Evolutionary conservation across 2,113 vertebrate species (phyloP).

Genomic region (Anguilla japonica): DNA sequence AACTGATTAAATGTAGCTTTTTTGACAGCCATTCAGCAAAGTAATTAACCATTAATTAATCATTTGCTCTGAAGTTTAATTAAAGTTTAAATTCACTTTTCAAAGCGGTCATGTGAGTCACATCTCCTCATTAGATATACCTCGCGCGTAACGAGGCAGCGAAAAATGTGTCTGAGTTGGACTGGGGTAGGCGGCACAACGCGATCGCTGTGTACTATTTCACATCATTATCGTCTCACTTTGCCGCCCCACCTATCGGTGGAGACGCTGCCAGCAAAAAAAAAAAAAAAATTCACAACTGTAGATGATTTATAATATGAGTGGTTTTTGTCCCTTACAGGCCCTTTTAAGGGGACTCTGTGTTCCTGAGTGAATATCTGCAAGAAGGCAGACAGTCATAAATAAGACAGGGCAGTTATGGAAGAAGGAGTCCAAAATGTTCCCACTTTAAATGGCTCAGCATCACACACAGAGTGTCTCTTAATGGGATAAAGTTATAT

Average conservation of each 20-base stretch:
- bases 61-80: neutral
- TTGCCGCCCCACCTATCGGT: neutral
- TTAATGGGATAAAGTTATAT: neutral
- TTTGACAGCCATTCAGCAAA: neutral
- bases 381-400: neutral
- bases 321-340: neutral
- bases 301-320: neutral
- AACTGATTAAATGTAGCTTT: neutral
- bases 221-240: neutral
- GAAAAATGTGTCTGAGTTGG: too few species aligned
- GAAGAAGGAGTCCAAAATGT: neutral
- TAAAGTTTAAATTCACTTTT: neutral
- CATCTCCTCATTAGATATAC: conserved; percentile 6
- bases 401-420: neutral
- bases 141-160: neutral
- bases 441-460: neutral
- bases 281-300: neutral
- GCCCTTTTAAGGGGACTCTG: neutral
- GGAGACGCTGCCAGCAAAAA: neutral
- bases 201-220: neutral
- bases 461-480: neutral
- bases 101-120: conserved; percentile 7
- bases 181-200: neutral
- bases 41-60: neutral
- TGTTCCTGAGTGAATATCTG: neutral